Evolutionary conservation across 2,888 invertebrate species (phyloP), one percentile per base, ranked within the genome.

Genomic region (Osedax frankpressi): DNA sequence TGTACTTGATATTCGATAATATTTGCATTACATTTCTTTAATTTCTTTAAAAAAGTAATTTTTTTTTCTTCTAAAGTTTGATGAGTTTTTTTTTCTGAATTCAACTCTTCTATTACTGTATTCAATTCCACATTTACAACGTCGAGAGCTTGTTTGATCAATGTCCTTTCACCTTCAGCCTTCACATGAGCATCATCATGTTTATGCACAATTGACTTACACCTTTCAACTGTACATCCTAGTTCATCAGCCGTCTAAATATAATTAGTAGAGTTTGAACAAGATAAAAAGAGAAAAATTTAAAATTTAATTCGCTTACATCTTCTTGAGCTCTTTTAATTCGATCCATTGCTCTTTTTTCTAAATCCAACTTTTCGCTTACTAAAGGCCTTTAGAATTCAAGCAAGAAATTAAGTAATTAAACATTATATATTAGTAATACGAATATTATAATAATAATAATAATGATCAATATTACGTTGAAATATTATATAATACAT

Each of bases 371-470:
- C 69, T 84, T 84, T 71, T 84, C 84, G 77, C 81, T 78, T 3
- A 84, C 82, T 28, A 84, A 76, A 2, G 84, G 84, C 65, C 84
- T 83, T n/a, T n/a, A n/a, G n/a, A n/a, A n/a, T n/a, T n/a, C n/a
- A n/a, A n/a, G n/a, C n/a, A n/a, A n/a, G n/a, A n/a, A n/a, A n/a
- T n/a, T n/a, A n/a, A n/a, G n/a, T n/a, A n/a, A n/a, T n/a, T n/a
- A n/a, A n/a, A n/a, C n/a, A n/a, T n/a, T n/a, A n/a, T n/a, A n/a
- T n/a, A n/a, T n/a, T n/a, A n/a, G n/a, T n/a, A n/a, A n/a, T n/a
- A n/a, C n/a, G n/a, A n/a, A n/a, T n/a, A n/a, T n/a, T n/a, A n/a
- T n/a, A n/a, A n/a, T n/a, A n/a, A n/a, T n/a, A n/a, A n/a, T n/a
- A n/a, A n/a, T n/a, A n/a, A n/a, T n/a, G n/a, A n/a, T n/a, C n/a